Evolutionary conservation across 2,888 invertebrate genomes (phyloP).

Genomic region (Lutraria lutraria): DNA sequence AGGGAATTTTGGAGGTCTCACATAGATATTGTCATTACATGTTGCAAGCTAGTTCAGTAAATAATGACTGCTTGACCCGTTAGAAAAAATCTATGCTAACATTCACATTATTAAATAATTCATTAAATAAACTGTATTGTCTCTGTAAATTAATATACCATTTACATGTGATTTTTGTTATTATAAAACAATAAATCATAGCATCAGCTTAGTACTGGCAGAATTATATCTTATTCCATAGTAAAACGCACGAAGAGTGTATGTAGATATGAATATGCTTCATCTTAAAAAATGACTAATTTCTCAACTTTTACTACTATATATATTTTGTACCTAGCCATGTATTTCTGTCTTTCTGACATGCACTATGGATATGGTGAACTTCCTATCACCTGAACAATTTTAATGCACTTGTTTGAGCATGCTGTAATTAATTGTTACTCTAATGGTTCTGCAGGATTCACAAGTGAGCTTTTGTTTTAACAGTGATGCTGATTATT

Average conservation of each 20-base stretch:
- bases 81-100: background rate
- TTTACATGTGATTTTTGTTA: constrained; percentile 6
- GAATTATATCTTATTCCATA: constrained; percentile 32
- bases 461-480: constrained; percentile 27
- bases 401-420: constrained; percentile 44
- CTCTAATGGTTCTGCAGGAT: constrained; percentile 6
- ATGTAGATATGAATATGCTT: constrained; percentile 38
- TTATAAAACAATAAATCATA: constrained; percentile 30
- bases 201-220: constrained; percentile 43
- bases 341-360: constrained; percentile 29
- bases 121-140: constrained; percentile 15
- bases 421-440: constrained; percentile 37
- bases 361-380: constrained; percentile 34
- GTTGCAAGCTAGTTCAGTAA: background rate
- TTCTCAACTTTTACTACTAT: constrained; percentile 38
- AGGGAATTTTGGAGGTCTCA: constrained; percentile 39
- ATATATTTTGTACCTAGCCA: constrained; percentile 33
- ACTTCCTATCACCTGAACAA: constrained; percentile 28
- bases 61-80: constrained; percentile 29
- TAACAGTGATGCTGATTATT: background rate
- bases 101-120: background rate
- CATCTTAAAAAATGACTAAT: constrained; percentile 29
- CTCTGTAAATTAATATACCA: constrained; percentile 3
- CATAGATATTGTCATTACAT: constrained; percentile 22
- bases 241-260: constrained; percentile 44